Conservation (phyloP, 2,888 invertebrate species). For the Antheraea assamensis region DNA sequence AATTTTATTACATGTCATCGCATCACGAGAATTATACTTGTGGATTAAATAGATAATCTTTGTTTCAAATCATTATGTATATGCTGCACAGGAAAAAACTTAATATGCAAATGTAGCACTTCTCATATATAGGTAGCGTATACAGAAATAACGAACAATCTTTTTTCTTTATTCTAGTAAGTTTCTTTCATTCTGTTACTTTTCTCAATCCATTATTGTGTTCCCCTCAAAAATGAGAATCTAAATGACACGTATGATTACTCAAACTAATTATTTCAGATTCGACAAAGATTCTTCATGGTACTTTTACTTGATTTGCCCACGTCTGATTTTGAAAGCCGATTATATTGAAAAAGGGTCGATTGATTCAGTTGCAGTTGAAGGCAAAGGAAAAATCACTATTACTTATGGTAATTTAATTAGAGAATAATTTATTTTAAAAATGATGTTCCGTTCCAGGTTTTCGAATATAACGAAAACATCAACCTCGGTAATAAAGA, state of each 20-base stretch:
- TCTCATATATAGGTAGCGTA: neutral
- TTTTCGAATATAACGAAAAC: too few relatives aligned
- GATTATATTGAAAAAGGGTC: neutral
- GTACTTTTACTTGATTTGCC: neutral
- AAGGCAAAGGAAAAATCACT: slow-evolving; percentile 2
- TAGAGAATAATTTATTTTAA: neutral
- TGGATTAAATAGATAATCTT: neutral
- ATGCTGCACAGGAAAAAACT: neutral
- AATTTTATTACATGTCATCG: neutral
- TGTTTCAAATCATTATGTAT: neutral
- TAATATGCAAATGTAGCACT: neutral
- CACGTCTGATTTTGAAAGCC: neutral
- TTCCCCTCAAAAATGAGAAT: neutral
- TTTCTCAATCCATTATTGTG: neutral
- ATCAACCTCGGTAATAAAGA: neutral
- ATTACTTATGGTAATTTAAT: neutral
- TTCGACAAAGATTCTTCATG: neutral
- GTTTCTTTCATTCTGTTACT: neutral
- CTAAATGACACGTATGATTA: neutral
- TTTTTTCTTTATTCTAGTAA: neutral
- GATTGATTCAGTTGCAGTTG: neutral
- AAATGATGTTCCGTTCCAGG: neutral
- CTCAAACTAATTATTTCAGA: neutral
- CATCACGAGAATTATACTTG: too few relatives aligned
- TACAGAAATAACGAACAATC: neutral